Evolutionary conservation across 2,113 vertebrate genomes (phyloP).

Genomic region (Megaceryle torquata): DNA sequence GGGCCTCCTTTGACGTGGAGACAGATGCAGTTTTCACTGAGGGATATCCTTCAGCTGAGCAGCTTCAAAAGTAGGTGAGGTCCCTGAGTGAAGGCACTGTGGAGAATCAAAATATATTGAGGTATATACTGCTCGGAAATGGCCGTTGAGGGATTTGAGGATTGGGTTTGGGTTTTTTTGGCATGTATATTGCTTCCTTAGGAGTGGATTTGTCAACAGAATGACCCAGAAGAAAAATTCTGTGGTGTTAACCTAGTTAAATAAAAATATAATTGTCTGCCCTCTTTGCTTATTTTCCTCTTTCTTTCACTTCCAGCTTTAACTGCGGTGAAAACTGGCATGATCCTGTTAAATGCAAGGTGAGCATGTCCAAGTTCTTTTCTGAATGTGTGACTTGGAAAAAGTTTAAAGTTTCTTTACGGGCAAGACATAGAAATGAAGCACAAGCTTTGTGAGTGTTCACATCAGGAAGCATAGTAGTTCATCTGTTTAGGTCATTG

Average conservation of each 20-base stretch:
- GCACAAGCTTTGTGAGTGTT: not conserved
- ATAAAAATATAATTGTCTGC: not conserved
- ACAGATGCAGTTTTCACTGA: not conserved
- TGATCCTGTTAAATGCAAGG: constrained; percentile 99
- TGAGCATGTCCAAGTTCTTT: constrained; percentile 44
- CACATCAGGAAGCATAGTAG: not conserved
- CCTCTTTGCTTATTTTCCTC: not conserved
- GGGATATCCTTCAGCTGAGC: not conserved
- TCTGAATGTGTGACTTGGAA: not conserved
- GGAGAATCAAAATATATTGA: not conserved
- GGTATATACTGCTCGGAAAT: not conserved
- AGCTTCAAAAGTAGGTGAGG: not conserved
- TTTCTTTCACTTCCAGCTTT: constrained; percentile 81
- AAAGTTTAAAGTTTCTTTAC: not conserved
- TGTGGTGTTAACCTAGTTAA: not conserved
- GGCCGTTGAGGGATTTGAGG: not conserved
- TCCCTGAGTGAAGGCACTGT: not conserved
- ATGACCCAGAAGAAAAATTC: not conserved
- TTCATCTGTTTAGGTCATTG: not conserved
- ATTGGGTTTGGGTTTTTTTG: not conserved
- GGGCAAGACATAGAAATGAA: not conserved
- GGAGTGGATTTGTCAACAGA: not conserved
- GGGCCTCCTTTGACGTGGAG: not conserved
- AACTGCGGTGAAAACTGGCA: constrained; percentile 99
- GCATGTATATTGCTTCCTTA: not conserved